Evolutionary conservation across 2,888 invertebrate species (phyloP).

Genomic region (Cybosia mesomella): DNA sequence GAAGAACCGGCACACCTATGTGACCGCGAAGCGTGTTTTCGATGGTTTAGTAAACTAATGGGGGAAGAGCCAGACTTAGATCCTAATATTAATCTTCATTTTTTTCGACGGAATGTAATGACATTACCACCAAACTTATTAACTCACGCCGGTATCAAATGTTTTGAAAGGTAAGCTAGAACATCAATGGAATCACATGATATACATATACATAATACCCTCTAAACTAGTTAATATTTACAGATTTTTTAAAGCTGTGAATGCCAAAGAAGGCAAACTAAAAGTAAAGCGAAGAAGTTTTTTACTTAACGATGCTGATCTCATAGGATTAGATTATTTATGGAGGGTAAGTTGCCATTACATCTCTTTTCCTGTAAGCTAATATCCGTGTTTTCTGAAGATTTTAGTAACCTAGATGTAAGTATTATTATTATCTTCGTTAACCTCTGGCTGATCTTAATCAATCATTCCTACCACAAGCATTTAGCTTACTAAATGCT

Average conservation of each 20-base stretch:
- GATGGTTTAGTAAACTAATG: constrained; percentile 99
- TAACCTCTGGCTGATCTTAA: too few species aligned
- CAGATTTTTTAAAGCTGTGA: constrained; percentile 97
- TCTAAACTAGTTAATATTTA: constrained; percentile 35
- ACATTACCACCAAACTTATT: constrained; percentile 96
- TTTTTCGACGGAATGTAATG: constrained; percentile 97
- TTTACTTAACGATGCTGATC: constrained; percentile 96
- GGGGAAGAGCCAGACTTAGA: constrained; percentile 98
- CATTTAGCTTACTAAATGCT: too few species aligned
- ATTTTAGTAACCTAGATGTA: neutral
- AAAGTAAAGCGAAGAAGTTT: constrained; percentile 94
- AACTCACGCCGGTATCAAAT: constrained; percentile 98
- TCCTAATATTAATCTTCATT: constrained; percentile 97
- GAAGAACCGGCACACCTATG: constrained; percentile 96
- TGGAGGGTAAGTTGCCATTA: constrained; percentile 91
- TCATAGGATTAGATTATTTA: constrained; percentile 98
- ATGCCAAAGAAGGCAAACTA: constrained; percentile 97
- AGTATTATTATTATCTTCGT: too few species aligned
- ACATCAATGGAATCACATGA: neutral
- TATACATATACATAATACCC: neutral
- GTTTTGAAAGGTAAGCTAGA: constrained; percentile 87
- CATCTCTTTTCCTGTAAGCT: neutral
- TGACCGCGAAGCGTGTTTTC: constrained; percentile 98
- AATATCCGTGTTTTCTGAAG: neutral
- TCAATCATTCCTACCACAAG: too few species aligned